Base-by-base conservation (phyloP, 2,113 vertebrate species). In the Notechis scutatus region DNA sequence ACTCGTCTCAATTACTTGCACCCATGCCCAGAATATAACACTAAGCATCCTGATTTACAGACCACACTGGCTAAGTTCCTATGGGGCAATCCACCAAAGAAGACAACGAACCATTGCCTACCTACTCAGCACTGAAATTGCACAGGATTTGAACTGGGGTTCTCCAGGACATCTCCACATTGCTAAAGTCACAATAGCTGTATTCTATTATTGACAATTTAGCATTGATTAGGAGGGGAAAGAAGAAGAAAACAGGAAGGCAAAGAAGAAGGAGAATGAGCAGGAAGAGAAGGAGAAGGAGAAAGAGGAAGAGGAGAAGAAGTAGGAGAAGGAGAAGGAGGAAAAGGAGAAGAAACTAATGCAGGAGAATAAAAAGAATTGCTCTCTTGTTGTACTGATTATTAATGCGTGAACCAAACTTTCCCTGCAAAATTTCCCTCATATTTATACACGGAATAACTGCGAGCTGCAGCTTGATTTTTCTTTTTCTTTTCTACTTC, bases 401-500 rank as follows among this genome's bases (percentile, higher is more conserved):
- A 74, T 74, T 34, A 18, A 34, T 7, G n/a, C 18, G 69, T 74
- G 69, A 39, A 12, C 34, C 23, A 50, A 47, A 52, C 42, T 52
- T 64, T 39, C 12, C 86, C 45, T 39, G 47, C n/a, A 54, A 29
- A 23, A 42, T 29, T 74, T 61, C n/a, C 1, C 50, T n/a, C 14
- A 3, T 9, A 92, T 88, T 55, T 92, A 69, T 54, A 52, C 47
- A 50, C 4, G 1, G n/a, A 42, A 86, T 15, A 56, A 54, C 1
- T 69, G 50, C 4, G 29, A 24, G 26, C 12, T 64, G 14, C 61
- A 69, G 24, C 18, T 45, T 5, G 15, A 52, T 47, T 7, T 59
- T 24, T 69, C 34, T n/a, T 91, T 92, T 91, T 50, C 56, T 92
- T 90, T 93, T 86, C 89, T 91, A 50, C 50, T 86, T 81, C 12